Evolutionary conservation across 2,113 vertebrate species (phyloP).

Genomic region (Notechis scutatus): DNA sequence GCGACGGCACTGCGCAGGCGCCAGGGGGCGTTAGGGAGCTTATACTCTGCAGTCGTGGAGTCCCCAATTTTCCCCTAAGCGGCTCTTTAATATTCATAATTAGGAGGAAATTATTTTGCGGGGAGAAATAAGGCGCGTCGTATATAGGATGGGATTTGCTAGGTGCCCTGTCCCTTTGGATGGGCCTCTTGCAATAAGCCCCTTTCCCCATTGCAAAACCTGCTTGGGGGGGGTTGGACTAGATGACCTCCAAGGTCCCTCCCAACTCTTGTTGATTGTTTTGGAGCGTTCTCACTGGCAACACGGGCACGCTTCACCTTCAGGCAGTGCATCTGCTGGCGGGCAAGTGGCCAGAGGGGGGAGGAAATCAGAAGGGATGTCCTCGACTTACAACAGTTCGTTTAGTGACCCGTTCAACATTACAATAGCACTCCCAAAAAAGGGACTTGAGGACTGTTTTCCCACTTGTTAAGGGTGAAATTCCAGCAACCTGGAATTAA

Average conservation of each 20-base stretch:
- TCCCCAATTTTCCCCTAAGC: rapidly evolving
- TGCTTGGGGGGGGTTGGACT: too few relatives aligned
- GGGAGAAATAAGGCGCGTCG: neutral
- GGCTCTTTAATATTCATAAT: neutral
- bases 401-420: too few relatives aligned
- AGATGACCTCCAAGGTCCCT: too few relatives aligned
- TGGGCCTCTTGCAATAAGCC: neutral
- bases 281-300: neutral
- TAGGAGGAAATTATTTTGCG: neutral
- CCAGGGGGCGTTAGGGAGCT: neutral
- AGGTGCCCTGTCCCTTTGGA: neutral
- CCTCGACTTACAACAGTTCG: too few relatives aligned
- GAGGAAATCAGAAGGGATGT: too few relatives aligned
- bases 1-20: neutral
- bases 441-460: too few relatives aligned
- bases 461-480: too few relatives aligned
- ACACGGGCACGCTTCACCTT: neutral
- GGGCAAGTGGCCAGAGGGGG: too few relatives aligned
- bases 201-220: neutral
- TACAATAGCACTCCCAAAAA: too few relatives aligned
- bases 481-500: too few relatives aligned
- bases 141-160: neutral
- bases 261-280: too few relatives aligned
- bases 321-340: neutral
- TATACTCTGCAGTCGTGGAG: neutral